Percentiles rank a stretch among this genome's conserved stretches.
Evolutionary conservation across 2,888 invertebrate species (phyloP).

Genomic region (Agrotis puta): DNA sequence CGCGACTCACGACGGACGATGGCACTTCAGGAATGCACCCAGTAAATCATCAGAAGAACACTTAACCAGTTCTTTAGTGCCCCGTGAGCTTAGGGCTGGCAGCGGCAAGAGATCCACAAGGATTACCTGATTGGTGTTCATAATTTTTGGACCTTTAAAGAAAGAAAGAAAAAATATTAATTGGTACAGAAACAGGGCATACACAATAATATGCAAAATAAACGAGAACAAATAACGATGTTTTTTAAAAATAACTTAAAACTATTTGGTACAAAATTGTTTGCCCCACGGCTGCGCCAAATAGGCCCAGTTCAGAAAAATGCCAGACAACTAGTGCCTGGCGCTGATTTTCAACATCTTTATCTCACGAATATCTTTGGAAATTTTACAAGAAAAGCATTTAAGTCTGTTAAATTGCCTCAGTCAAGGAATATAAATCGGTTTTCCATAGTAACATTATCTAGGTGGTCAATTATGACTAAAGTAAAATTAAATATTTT

Average conservation of each 20-base stretch:
- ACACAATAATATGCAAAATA: too few species aligned
- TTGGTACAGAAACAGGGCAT: too few species aligned
- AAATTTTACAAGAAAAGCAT: not conserved
- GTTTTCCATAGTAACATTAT: not conserved
- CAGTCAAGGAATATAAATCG: not conserved
- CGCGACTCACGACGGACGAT: conserved; percentile 63
- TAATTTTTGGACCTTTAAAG: not conserved
- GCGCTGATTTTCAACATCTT: too few species aligned
- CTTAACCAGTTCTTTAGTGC: conserved; percentile 86
- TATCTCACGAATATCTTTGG: not conserved
- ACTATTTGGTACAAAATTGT: too few species aligned
- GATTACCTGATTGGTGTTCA: not conserved
- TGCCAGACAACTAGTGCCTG: too few species aligned
- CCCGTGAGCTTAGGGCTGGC: conserved; percentile 68
- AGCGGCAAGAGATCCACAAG: not conserved
- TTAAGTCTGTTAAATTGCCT: not conserved
- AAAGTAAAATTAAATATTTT: not conserved
- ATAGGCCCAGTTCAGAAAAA: too few species aligned
- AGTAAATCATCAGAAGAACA: conserved; percentile 86
- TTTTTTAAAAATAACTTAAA: too few species aligned
- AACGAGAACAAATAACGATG: too few species aligned
- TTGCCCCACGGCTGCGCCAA: too few species aligned
- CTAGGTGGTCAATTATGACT: not conserved
- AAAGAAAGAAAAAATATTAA: too few species aligned
- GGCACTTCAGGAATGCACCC: conserved; percentile 84